Evolutionary conservation across 2,113 vertebrate genomes (phyloP), one percentile per base, ranked within the genome.

Genomic region (Coracopsis vasa): DNA sequence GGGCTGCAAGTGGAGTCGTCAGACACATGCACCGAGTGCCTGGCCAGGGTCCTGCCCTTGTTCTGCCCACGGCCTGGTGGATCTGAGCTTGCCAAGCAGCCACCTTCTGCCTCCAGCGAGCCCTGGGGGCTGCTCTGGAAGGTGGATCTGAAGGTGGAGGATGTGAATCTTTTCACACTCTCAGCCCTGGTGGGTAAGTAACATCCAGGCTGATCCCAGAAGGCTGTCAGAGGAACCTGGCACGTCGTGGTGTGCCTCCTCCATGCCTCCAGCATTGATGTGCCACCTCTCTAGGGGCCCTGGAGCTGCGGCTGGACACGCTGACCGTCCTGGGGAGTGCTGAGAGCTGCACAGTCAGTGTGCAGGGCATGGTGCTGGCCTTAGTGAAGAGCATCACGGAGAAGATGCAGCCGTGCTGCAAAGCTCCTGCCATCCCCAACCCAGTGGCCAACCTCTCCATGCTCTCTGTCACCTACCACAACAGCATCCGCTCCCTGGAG

Each of bases 1-100:
- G 99, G 99, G 24, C 93, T 99, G 90, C 99, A 99, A 92, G 95
- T 99, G 96, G 99, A 99, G 97, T 97, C 98, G 0, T 99, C 99
- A 0, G 99, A 99, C 60, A 99, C 99, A 41, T 99, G 99, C 87
- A 97, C 98, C 15, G 97, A 99, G 69, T 99, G 99, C 96, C 98
- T 99, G 62, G 99, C 99, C 94, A 98, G 99, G 56, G 95, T 99
- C 62, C 96, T 99, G 74, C 98, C 98, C 25, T 94, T 99, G 48
- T 95, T 99, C 77, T 96, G 88, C 75, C 90, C 87, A 1, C 94
- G 17, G 23, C 80, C 89, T 39, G 60, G n/a, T 1, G 60, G 81
- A 72, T 61, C 95, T 90, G 91, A 86, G 23, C 20, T 88, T n/a
- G 66, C 86, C 41, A 80, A 85, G 75, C 82, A 97, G 35, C 58